Evolutionary conservation across 2,797 vertebrate genomes (phyloP).

Genomic region (Sebastes melanostomus): DNA sequence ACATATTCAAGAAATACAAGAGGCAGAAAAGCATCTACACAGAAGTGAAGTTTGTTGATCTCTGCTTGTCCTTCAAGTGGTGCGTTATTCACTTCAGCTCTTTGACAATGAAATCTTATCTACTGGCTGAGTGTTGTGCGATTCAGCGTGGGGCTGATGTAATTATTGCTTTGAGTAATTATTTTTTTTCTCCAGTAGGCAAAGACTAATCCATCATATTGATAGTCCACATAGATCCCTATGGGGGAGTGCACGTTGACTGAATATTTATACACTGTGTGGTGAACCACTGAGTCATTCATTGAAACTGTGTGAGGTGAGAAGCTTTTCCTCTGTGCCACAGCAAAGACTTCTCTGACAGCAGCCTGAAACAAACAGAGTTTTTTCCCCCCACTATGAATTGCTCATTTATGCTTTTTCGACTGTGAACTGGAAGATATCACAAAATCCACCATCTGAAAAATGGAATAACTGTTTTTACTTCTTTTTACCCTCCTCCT

Average conservation of each 20-base stretch:
- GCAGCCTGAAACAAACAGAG: conserved; percentile 30
- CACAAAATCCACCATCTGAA: conserved; percentile 37
- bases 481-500: conserved; percentile 25
- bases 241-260: conserved; percentile 40
- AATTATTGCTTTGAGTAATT: conserved; percentile 78
- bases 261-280: conserved; percentile 66
- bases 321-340: conserved; percentile 11
- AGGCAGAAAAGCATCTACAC: neutral
- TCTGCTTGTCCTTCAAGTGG: conserved; percentile 52
- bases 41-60: conserved; percentile 25
- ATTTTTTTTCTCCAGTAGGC: conserved; percentile 66
- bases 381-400: neutral
- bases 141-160: conserved; percentile 60
- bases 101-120: conserved; percentile 58
- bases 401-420: conserved; percentile 24
- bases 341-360: conserved; percentile 15
- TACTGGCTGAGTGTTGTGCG: conserved; percentile 32
- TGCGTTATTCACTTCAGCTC: conserved; percentile 37
- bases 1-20: neutral
- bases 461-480: conserved; percentile 36
- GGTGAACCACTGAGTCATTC: conserved; percentile 46
- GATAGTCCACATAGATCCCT: conserved; percentile 70
- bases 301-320: conserved; percentile 25
- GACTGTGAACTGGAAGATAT: conserved; percentile 21
- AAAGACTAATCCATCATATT: conserved; percentile 78